phyloP scores from a whole-genome alignment of 2,888 invertebrate genomes.

The Stenolophus ochropezus region DNA sequence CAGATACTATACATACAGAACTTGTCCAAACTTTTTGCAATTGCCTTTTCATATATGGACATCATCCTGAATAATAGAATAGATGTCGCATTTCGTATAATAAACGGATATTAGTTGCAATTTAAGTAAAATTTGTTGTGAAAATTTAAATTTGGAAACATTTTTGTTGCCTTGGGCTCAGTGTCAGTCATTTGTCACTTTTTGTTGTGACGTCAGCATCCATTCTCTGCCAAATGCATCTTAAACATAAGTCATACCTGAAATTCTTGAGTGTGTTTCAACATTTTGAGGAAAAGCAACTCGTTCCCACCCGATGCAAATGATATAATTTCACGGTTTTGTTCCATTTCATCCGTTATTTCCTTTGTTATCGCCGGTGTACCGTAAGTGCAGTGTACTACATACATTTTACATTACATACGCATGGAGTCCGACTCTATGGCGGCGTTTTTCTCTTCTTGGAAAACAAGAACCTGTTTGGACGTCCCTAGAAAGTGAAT shows the following conservation, averaged over 20 bases:
- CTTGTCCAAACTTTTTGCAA: no score
- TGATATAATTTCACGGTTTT: conserved; percentile 32
- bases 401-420: conserved; percentile 31
- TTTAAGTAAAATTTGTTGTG: background rate
- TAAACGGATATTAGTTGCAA: no score
- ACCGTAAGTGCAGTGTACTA: conserved; percentile 15
- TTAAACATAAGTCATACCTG: conserved; percentile 18
- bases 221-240: conserved; percentile 28
- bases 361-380: conserved; percentile 24
- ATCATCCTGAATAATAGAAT: no score
- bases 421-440: background rate
- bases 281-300: conserved; percentile 3
- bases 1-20: no score
- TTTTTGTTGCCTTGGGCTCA: background rate
- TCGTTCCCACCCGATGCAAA: background rate
- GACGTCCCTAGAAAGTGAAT: conserved; percentile 6
- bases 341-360: background rate
- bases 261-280: conserved; percentile 12
- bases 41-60: no score
- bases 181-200: conserved; percentile 21
- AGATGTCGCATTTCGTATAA: no score
- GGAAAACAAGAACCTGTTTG: conserved; percentile 17
- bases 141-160: background rate
- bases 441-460: conserved; percentile 3
- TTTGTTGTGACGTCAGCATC: conserved; percentile 5